Evolutionary conservation across 2,113 vertebrate genomes (phyloP).

Genomic region (Lathamus discolor): DNA sequence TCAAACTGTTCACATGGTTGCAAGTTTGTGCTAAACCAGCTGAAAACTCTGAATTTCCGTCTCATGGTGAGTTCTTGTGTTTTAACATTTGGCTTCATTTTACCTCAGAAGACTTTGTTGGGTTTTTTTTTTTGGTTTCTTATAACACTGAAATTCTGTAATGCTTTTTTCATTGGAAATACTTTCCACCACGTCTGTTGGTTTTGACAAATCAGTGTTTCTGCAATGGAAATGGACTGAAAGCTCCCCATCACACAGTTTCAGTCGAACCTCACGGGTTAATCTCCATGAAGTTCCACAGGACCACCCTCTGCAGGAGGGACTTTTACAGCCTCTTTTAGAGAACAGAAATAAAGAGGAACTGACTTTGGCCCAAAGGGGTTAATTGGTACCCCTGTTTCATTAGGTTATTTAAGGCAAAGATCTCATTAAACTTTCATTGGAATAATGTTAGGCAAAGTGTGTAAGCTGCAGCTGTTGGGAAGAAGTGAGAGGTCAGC

Average conservation of each 20-base stretch:
- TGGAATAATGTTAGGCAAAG: conserved; percentile 37
- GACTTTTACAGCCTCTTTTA: conserved; percentile 34
- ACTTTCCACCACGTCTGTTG: not conserved
- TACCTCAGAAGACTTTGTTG: not conserved
- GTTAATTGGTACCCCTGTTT: conserved; percentile 63
- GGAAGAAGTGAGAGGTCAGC: conserved; percentile 45
- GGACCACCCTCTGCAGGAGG: conserved; percentile 33
- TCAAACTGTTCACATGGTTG: not conserved
- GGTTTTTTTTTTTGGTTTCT: not conserved
- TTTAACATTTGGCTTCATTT: not conserved
- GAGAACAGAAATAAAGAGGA: conserved; percentile 42
- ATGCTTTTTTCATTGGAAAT: not conserved
- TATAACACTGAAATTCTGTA: not conserved
- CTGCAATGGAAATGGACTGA: not conserved
- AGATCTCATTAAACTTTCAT: conserved; percentile 57
- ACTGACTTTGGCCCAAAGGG: conserved; percentile 55
- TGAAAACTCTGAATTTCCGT: not conserved
- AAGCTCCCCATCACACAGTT: not conserved
- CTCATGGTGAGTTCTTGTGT: not conserved
- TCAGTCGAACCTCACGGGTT: not conserved
- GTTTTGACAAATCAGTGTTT: not conserved
- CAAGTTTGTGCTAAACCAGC: not conserved
- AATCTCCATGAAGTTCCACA: conserved; percentile 1
- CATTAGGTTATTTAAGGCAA: conserved; percentile 63
- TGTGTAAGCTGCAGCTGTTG: conserved; percentile 47